Conservation (phyloP, 2,113 vertebrate genomes). For the Bujurquina vittata region DNA sequence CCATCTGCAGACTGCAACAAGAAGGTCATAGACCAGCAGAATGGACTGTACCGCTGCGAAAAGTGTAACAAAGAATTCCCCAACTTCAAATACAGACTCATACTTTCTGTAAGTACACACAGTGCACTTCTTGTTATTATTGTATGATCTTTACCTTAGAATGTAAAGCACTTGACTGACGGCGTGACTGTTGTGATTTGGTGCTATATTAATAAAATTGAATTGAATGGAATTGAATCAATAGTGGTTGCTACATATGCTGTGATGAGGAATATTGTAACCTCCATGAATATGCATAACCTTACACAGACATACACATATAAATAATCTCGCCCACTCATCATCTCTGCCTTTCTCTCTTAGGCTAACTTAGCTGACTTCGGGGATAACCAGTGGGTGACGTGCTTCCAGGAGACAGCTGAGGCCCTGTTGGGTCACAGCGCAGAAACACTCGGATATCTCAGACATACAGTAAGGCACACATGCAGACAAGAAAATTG, state of each 20-base stretch:
- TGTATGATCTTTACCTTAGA: too few species aligned
- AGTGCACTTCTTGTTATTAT: not conserved
- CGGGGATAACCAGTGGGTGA: constrained; percentile 93
- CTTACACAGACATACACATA: not conserved
- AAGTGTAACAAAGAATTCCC: constrained; percentile 88
- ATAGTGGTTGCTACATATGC: not conserved
- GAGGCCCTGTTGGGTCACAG: constrained; percentile 89
- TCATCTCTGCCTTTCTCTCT: constrained; percentile 44
- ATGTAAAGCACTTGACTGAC: too few species aligned
- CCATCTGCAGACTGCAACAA: constrained; percentile 90
- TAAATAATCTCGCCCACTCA: constrained; percentile 16
- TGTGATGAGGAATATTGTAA: not conserved
- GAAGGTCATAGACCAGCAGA: constrained; percentile 91
- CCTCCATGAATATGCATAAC: not conserved
- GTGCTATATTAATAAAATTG: too few species aligned
- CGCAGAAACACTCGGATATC: constrained; percentile 84
- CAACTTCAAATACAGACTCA: constrained; percentile 90
- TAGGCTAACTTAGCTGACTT: constrained; percentile 92
- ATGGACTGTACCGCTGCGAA: constrained; percentile 89
- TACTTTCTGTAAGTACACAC: constrained; percentile 85
- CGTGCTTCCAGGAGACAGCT: constrained; percentile 92
- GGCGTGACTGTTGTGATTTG: too few species aligned
- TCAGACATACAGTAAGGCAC: constrained; percentile 87
- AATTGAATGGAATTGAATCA: not conserved
- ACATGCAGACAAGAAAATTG: constrained; percentile 10